Percentiles rank a stretch among this genome's conserved stretches.
phyloP scores from a whole-genome alignment of 30 jellyfish, hydroid and myxozoan species.

The Pseudorhiza aurosa region DNA sequence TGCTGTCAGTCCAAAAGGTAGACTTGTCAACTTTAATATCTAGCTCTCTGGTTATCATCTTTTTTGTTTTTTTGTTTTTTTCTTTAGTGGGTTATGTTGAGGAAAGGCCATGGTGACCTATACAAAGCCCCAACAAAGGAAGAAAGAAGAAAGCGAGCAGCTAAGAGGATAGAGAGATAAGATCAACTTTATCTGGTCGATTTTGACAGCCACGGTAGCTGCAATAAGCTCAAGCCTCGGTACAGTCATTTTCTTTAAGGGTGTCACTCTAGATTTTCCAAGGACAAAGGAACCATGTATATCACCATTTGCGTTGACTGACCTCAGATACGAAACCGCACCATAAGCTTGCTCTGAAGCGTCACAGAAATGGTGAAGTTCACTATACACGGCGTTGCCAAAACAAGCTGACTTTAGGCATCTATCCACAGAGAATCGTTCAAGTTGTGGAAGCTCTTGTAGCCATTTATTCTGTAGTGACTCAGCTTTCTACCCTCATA shows the following conservation, averaged over 20 bases:
- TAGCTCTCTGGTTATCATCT: conserved; percentile 52
- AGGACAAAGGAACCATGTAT: conserved; percentile 29
- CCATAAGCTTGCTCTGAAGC: conserved; percentile 59
- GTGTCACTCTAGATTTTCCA: conserved; percentile 65
- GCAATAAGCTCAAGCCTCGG: conserved; percentile 74
- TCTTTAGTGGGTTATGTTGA: no score
- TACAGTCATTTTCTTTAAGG: conserved; percentile 56
- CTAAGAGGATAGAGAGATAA: no score
- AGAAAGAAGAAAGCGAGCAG: no score
- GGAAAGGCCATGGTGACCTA: no score
- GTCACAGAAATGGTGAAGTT: conserved; percentile 57
- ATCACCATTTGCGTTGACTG: conserved; percentile 13
- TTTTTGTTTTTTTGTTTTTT: no score
- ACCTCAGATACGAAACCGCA: conserved; percentile 55
- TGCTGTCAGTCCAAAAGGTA: conserved; percentile 62
- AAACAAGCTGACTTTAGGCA: conserved; percentile 5
- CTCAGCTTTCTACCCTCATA: no score
- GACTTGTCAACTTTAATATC: conserved; percentile 17
- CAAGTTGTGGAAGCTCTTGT: conserved; percentile 20
- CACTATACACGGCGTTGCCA: not conserved
- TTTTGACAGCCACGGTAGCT: conserved; percentile 62
- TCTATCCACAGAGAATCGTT: conserved; percentile 6
- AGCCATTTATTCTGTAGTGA: conserved; percentile 50
- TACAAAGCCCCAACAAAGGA: no score
- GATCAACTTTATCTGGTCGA: no score